Percentiles rank a stretch among this genome's conserved stretches.
These are phyloP conservation scores for Halichoerus grypus DNA, from an alignment of 2,113 vertebrate species.

Conservation along the genomic window DNA sequence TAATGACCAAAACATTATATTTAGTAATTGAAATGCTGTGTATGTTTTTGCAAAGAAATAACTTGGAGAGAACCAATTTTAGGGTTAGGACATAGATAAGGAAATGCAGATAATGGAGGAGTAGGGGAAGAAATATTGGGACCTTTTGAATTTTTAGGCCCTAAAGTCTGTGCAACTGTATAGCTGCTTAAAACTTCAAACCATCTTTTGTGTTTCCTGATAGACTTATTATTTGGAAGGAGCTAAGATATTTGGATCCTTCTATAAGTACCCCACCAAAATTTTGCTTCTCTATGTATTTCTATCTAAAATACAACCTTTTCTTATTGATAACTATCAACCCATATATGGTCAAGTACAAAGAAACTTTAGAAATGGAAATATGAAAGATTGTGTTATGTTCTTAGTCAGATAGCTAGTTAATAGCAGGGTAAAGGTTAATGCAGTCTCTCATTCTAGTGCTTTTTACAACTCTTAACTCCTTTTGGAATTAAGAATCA, in stretches of 20 bases:
- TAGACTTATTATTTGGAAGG: slow-evolving; percentile 4
- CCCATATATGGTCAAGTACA: slow-evolving; percentile 7
- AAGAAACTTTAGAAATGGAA: slow-evolving; percentile 46
- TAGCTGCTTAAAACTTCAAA: slow-evolving; percentile 31
- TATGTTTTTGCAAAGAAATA: slow-evolving; percentile 8
- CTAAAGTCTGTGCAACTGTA: neutral
- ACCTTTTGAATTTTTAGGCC: slow-evolving; percentile 11
- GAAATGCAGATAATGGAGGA: slow-evolving; percentile 18
- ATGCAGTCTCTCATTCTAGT: slow-evolving; percentile 30
- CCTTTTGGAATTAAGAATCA: slow-evolving; percentile 30
- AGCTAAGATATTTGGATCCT: neutral
- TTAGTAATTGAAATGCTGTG: slow-evolving; percentile 15
- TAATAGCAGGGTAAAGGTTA: neutral
- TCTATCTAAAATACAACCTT: neutral
- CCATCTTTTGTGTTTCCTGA: neutral
- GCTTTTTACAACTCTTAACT: neutral
- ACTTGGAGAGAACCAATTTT: slow-evolving; percentile 15
- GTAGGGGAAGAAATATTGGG: neutral
- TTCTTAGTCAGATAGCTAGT: slow-evolving; percentile 32
- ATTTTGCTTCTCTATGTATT: slow-evolving; percentile 42
- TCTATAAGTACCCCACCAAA: neutral
- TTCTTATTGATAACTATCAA: neutral
- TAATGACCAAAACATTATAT: slow-evolving; percentile 17
- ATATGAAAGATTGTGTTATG: neutral
- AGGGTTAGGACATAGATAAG: neutral